Evolutionary conservation across 2,113 vertebrate genomes (phyloP).

Genomic region (Trogon melanurus): DNA sequence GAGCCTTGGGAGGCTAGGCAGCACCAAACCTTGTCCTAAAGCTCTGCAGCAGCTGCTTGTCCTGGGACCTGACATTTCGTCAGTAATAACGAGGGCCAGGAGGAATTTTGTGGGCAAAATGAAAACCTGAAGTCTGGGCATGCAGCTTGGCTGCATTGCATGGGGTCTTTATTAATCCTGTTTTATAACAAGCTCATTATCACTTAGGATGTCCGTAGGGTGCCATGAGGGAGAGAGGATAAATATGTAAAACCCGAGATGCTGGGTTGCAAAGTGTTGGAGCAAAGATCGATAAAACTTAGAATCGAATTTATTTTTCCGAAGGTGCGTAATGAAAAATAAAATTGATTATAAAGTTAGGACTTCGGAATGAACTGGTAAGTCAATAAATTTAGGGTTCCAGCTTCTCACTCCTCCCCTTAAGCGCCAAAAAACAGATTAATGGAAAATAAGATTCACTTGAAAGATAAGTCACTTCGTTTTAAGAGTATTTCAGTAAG

Average conservation of each 20-base stretch:
- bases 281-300: conserved; percentile 61
- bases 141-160: not conserved
- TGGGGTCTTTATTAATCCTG: not conserved
- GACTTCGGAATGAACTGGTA: conserved; percentile 60
- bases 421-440: conserved; percentile 67
- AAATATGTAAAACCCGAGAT: not conserved
- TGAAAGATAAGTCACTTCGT: conserved; percentile 74
- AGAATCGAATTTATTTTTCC: conserved; percentile 72
- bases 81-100: rapidly evolving
- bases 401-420: conserved; percentile 27
- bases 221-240: not conserved
- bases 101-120: not conserved
- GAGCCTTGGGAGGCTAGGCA: rapidly evolving
- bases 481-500: conserved; percentile 64
- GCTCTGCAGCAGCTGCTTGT: not conserved
- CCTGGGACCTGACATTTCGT: rapidly evolving
- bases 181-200: conserved; percentile 3
- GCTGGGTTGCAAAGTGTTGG: not conserved
- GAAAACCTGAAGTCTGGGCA: not conserved
- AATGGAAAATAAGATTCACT: conserved; percentile 76
- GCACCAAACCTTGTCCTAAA: rapidly evolving
- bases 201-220: not conserved
- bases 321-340: conserved; percentile 72
- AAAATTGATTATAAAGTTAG: conserved; percentile 75
- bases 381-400: conserved; percentile 67